Evolutionary conservation across 2,113 vertebrate species (phyloP).

Genomic region (Ibidorhyncha struthersii): DNA sequence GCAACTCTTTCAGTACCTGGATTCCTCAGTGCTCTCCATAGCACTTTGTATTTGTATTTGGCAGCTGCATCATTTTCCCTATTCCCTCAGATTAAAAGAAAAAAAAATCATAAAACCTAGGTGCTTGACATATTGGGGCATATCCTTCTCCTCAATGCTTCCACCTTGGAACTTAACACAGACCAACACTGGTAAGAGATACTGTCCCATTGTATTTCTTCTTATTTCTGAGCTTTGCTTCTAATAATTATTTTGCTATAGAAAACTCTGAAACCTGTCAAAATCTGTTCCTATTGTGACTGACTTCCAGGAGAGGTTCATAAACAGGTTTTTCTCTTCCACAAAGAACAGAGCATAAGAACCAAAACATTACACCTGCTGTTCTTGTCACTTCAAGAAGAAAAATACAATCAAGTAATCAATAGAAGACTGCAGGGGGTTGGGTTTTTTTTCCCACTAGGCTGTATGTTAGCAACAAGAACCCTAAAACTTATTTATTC

Average conservation of each 20-base stretch:
- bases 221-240: neutral
- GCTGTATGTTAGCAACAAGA: neutral
- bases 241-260: neutral
- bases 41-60: neutral
- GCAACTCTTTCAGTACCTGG: neutral
- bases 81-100: neutral
- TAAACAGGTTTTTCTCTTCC: neutral
- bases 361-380: neutral
- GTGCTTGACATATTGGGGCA: neutral
- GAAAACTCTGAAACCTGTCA: neutral
- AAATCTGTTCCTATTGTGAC: neutral
- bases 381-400: neutral
- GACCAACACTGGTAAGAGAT: rapidly evolving
- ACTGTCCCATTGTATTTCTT: neutral
- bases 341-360: neutral
- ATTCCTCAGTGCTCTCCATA: neutral
- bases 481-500: neutral
- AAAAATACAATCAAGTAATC: neutral
- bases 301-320: neutral
- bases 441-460: no score
- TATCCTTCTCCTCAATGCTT: neutral
- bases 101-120: neutral
- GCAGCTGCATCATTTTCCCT: neutral
- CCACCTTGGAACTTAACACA: neutral
- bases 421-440: neutral